Conservation (phyloP, 2,113 vertebrate species). For the Datnioides undecimradiatus region DNA sequence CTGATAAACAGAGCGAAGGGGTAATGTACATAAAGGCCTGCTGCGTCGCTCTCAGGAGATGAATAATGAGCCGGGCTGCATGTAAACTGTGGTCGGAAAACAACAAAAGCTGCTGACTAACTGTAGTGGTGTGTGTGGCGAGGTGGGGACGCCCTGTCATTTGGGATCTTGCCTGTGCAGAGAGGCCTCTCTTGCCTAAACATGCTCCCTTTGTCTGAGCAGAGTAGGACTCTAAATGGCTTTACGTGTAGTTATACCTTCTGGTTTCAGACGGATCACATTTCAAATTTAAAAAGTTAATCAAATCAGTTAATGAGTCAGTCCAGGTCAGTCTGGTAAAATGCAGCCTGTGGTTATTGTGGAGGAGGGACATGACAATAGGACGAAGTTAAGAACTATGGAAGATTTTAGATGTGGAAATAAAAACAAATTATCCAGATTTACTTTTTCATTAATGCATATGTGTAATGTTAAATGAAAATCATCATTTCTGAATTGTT, state of each 20-base stretch:
- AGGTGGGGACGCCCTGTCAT: constrained; percentile 69
- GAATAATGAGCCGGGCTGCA: constrained; percentile 75
- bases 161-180: constrained; percentile 49
- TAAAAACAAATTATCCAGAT: background rate
- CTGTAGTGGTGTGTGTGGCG: constrained; percentile 63
- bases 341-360: background rate
- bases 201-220: constrained; percentile 55
- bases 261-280: constrained; percentile 28
- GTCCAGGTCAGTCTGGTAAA: background rate
- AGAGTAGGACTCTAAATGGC: constrained; percentile 8
- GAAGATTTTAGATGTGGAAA: background rate
- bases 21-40: constrained; percentile 63
- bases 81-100: constrained; percentile 83
- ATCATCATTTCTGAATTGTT: background rate
- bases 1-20: constrained; percentile 77
- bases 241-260: constrained; percentile 39
- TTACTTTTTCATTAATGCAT: background rate
- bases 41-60: constrained; percentile 68
- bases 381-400: background rate
- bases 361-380: background rate
- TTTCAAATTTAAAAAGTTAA: background rate
- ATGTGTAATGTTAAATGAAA: no score
- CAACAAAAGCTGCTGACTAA: constrained; percentile 83
- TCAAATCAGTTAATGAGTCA: background rate
- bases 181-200: constrained; percentile 71